Evolutionary conservation across 1,140 invertebrate genomes (phyloP).

Genomic region (Andricus grossulariae): DNA sequence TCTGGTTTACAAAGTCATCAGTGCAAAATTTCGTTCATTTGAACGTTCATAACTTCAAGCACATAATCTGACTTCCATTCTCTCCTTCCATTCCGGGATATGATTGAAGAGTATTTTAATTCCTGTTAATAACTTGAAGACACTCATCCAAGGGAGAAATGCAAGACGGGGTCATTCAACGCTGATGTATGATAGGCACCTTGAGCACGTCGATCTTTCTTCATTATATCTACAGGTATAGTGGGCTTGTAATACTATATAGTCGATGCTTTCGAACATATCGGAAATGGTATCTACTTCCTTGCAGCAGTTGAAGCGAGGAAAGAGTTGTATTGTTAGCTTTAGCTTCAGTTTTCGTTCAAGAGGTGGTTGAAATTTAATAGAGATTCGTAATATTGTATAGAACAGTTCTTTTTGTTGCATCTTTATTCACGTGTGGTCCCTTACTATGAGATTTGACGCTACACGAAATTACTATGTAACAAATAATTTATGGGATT

Average conservation of each 20-base stretch:
- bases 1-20: too few species aligned
- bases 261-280: slow-evolving; percentile 21
- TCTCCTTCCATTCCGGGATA: background rate
- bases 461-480: slow-evolving; percentile 9
- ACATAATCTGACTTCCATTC: slow-evolving; percentile 18
- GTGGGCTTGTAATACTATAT: slow-evolving; percentile 19
- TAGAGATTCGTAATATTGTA: background rate
- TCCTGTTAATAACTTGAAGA: slow-evolving; percentile 13
- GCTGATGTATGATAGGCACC: slow-evolving; percentile 22
- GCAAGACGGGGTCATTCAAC: slow-evolving; percentile 19
- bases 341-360: background rate
- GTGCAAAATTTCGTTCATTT: too few species aligned
- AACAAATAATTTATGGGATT: slow-evolving; percentile 10
- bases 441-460: background rate
- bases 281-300: slow-evolving; percentile 22
- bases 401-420: background rate
- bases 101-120: slow-evolving; percentile 28
- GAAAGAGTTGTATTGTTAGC: slow-evolving; percentile 14
- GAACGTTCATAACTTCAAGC: too few species aligned
- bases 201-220: slow-evolving; percentile 28
- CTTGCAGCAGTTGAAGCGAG: slow-evolving; percentile 16
- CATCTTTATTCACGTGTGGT: background rate
- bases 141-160: slow-evolving; percentile 17
- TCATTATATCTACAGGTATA: slow-evolving; percentile 28
- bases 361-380: background rate